Evolutionary conservation across 2,888 invertebrate genomes (phyloP).

Genomic region (Rotaria macrura): DNA sequence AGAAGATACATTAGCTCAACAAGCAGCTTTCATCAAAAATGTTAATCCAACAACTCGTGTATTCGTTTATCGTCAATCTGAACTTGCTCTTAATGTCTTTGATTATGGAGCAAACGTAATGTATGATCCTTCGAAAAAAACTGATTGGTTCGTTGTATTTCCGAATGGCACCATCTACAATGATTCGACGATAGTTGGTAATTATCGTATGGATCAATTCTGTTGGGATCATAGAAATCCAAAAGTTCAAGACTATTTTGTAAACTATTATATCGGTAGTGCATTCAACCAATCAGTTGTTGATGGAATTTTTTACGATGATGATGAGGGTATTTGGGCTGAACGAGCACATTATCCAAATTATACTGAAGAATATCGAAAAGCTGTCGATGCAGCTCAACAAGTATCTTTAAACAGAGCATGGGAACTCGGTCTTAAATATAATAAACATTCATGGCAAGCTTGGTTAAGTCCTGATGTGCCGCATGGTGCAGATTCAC

Average conservation of each 20-base stretch:
- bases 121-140: neutral
- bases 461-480: neutral
- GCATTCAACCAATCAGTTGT: neutral
- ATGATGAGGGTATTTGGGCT: neutral
- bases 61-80: neutral
- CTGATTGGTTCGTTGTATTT: neutral
- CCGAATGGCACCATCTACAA: constrained; percentile 15
- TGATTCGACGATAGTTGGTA: neutral
- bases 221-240: constrained; percentile 23
- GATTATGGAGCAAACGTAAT: neutral
- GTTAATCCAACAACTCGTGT: neutral
- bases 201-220: constrained; percentile 13
- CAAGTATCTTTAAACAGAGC: constrained; percentile 1
- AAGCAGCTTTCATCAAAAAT: neutral
- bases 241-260: constrained; percentile 1
- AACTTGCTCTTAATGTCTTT: neutral
- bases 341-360: neutral
- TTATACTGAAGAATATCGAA: neutral
- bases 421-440: neutral
- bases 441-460: constrained; percentile 12
- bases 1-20: constrained; percentile 3
- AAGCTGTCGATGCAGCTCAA: neutral
- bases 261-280: neutral
- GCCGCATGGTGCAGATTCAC: neutral
- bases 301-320: constrained; percentile 16